phyloP scores from a whole-genome alignment of 1,140 invertebrate genomes.

The Plectrocnemia conspersa region DNA sequence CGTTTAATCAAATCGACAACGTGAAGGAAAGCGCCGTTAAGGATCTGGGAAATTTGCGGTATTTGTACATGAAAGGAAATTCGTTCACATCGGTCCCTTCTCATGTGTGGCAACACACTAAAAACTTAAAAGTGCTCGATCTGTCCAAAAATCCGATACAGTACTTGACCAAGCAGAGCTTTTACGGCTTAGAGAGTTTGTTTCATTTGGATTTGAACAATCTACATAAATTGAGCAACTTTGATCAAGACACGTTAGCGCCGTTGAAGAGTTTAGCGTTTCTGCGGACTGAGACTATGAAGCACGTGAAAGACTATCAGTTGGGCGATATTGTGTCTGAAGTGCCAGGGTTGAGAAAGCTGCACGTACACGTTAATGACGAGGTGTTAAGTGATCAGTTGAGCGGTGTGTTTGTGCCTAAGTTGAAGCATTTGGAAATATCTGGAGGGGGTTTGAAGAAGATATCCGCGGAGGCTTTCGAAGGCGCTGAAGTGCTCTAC shows the following conservation, averaged over 20 bases:
- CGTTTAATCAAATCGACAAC: slow-evolving; percentile 64
- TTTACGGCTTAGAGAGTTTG: slow-evolving; percentile 53
- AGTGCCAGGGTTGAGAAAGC: slow-evolving; percentile 55
- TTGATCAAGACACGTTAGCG: slow-evolving; percentile 62
- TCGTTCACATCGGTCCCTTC: slow-evolving; percentile 60
- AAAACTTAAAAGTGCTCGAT: slow-evolving; percentile 58
- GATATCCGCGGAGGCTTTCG: slow-evolving; percentile 68
- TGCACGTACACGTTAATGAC: slow-evolving; percentile 69
- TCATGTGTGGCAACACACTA: slow-evolving; percentile 55
- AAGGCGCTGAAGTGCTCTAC: slow-evolving; percentile 56
- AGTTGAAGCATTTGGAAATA: slow-evolving; percentile 73
- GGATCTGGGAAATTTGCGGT: slow-evolving; percentile 58
- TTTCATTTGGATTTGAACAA: slow-evolving; percentile 54
- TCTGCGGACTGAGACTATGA: slow-evolving; percentile 61
- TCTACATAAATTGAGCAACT: slow-evolving; percentile 56
- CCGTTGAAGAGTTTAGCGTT: slow-evolving; percentile 58
- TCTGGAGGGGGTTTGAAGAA: slow-evolving; percentile 64
- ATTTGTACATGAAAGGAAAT: slow-evolving; percentile 64
- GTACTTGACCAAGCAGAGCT: slow-evolving; percentile 49
- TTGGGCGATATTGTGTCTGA: slow-evolving; percentile 57
- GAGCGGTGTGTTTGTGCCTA: slow-evolving; percentile 61
- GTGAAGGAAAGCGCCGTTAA: slow-evolving; percentile 60
- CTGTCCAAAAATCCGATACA: slow-evolving; percentile 63
- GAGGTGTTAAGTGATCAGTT: slow-evolving; percentile 65
- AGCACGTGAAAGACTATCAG: slow-evolving; percentile 59